Evolutionary conservation across 2,888 invertebrate genomes (phyloP), one percentile per base, ranked within the genome.

Genomic region (Tyria jacobaeae): DNA sequence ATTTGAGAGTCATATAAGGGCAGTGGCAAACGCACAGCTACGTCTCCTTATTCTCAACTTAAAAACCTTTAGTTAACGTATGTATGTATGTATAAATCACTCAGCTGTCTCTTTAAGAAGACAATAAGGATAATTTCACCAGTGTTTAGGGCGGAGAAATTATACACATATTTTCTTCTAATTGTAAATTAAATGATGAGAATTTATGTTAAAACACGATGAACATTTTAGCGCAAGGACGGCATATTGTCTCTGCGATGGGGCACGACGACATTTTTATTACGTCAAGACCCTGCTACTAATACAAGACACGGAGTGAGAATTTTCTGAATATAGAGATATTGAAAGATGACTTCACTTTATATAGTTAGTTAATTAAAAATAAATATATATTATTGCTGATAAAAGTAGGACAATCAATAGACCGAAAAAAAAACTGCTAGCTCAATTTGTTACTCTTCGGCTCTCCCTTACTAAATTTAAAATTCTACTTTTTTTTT

Each of bases 131-230:
- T 25, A 15, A 21, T 44, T 50, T 44, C 15, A 34, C 21, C 9
- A 49, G 49, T 64, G 47, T 71, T 56, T 65, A 63, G 41, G 35
- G 41, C 34, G 44, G 51, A 51, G 66, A 58, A 69, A 72, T 69
- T 65, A 62, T 60, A 44, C 44, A 44, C 44, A 65, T 57, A 76
- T 67, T 58, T 47, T 25, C 58, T 60, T 44, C 50, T 73, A 70
- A 74, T 65, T 70, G 34, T 51, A 66, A 68, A 70, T 68, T 57
- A 66, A 62, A 62, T 55, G 73, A 76, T 78, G 80, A 76, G 73
- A 79, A 80, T 70, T 60, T 77, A 78, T 76, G 73, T 76, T 76
- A 76, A 80, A 80, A 81, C 66, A 70, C 68, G 75, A 60, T 73
- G 74, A 79, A 80, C 78, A 78, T 82, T 80, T 79, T 66, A 70